phyloP scores from a whole-genome alignment of 2,888 invertebrate genomes.

The Cryptocephalus moraei region DNA sequence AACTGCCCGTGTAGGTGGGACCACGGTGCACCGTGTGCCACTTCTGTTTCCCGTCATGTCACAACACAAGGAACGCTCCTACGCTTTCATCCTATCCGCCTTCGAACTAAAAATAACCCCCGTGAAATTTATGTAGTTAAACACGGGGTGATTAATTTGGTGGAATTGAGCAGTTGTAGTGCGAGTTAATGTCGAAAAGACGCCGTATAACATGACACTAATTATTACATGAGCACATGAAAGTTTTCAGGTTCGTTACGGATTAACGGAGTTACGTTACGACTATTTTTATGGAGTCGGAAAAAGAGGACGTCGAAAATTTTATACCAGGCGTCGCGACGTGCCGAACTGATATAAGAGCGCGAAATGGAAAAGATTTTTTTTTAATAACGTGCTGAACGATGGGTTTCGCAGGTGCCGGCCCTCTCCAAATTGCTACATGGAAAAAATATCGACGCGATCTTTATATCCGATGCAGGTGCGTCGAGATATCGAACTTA shows the following conservation, averaged over 20 bases:
- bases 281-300: no score
- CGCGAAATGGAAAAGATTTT: no score
- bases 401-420: no score
- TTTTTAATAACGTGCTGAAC: no score
- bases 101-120: conserved; percentile 9
- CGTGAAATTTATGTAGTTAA: conserved; percentile 9
- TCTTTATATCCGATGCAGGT: no score
- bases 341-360: no score
- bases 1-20: no score
- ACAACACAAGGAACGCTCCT: neutral
- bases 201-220: conserved; percentile 19
- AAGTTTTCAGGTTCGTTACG: conserved; percentile 13
- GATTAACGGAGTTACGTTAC: conserved; percentile 1
- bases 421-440: no score
- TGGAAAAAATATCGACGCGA: no score
- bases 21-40: neutral
- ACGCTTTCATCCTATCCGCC: conserved; percentile 5
- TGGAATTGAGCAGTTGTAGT: conserved; percentile 17
- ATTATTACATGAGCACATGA: conserved; percentile 13
- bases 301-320: no score
- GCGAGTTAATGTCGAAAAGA: conserved; percentile 16
- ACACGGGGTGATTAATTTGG: conserved; percentile 20
- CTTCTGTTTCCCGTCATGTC: neutral
- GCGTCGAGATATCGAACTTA: no score
- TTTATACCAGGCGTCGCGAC: no score